These are phyloP conservation scores for Syrrhaptes paradoxus DNA, from an alignment of 2,113 vertebrate genomes.

Conservation along the genomic window DNA sequence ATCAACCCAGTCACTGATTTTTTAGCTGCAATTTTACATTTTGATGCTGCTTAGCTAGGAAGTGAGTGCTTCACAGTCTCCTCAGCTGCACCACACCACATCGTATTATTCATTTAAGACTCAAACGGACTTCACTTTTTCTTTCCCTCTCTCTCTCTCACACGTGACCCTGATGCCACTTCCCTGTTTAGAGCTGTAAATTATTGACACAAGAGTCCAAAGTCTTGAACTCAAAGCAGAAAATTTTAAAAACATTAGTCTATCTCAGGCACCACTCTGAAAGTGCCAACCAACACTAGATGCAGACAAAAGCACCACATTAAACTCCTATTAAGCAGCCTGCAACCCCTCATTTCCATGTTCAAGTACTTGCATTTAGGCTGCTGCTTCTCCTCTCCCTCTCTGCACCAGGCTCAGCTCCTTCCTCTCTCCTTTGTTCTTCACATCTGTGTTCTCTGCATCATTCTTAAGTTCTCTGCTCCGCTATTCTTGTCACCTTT, in stretches of 20 bases:
- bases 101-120: not conserved
- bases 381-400: conserved; percentile 8
- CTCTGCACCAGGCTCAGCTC: not conserved
- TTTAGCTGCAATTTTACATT: not conserved
- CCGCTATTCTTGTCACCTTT: conserved; percentile 33
- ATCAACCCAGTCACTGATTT: not conserved
- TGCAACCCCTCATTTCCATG: not conserved
- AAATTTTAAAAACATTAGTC: conserved; percentile 49
- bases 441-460: conserved; percentile 58
- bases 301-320: not conserved
- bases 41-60: not conserved
- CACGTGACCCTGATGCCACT: not conserved
- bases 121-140: not conserved
- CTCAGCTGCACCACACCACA: not conserved
- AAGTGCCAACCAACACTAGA: not conserved
- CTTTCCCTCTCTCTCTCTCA: not conserved
- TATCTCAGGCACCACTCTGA: not conserved
- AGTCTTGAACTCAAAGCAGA: conserved; percentile 28
- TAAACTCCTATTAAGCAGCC: not conserved
- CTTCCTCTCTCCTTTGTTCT: conserved; percentile 47
- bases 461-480: conserved; percentile 39
- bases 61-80: not conserved
- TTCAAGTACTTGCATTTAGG: conserved; percentile 61
- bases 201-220: conserved; percentile 59
- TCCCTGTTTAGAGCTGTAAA: conserved; percentile 49